Evolutionary conservation across 2,797 vertebrate genomes (phyloP).

Genomic region (Parauchenoglanis punctatus): DNA sequence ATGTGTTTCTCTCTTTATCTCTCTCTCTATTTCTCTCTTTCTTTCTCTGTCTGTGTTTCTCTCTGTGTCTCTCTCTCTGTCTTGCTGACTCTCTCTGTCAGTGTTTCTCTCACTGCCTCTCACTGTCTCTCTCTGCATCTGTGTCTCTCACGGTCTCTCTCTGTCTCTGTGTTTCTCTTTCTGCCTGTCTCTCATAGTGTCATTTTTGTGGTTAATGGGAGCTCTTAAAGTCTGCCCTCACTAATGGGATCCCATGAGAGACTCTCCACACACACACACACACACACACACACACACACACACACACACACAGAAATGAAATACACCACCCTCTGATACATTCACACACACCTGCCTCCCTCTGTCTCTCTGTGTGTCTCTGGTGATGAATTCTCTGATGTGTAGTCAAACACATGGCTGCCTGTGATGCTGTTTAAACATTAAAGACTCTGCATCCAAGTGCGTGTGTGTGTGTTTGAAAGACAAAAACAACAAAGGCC

Average conservation of each 20-base stretch:
- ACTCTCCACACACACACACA: neutral
- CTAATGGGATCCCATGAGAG: constrained; percentile 62
- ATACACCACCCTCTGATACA: constrained; percentile 4
- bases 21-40: neutral
- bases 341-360: constrained; percentile 23
- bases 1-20: too few species aligned
- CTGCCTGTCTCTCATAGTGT: constrained; percentile 24
- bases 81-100: neutral
- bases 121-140: neutral
- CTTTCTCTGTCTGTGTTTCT: neutral
- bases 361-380: constrained; percentile 24
- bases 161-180: neutral
- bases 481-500: constrained; percentile 18
- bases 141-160: neutral
- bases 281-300: constrained; percentile 32
- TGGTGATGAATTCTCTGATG: constrained; percentile 39
- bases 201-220: constrained; percentile 55
- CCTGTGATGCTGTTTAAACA: constrained; percentile 41
- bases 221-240: constrained; percentile 52
- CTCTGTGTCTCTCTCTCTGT: neutral
- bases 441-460: constrained; percentile 36
- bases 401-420: constrained; percentile 49
- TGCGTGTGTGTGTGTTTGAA: constrained; percentile 32
- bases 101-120: neutral
- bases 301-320: constrained; percentile 22